Evolutionary conservation across 2,797 vertebrate species (phyloP).

Genomic region (Microctenopoma steveboyesi): DNA sequence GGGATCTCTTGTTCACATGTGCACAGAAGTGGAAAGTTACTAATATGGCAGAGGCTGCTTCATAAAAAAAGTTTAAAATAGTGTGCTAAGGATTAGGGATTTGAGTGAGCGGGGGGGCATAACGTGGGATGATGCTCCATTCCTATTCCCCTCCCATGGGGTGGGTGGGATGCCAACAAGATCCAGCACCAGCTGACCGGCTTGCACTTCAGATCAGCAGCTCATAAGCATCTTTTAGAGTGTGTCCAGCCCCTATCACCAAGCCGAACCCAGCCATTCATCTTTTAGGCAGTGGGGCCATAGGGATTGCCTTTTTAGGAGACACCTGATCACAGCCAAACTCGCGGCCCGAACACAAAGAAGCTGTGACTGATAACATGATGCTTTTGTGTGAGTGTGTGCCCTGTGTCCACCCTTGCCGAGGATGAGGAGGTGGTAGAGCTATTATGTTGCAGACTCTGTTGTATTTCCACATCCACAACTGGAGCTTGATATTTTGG

Average conservation of each 20-base stretch:
- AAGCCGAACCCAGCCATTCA: slow-evolving; percentile 48
- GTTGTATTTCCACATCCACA: background rate
- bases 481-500: slow-evolving; percentile 26
- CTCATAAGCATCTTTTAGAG: slow-evolving; percentile 65
- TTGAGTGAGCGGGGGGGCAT: background rate
- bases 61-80: slow-evolving; percentile 44
- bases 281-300: slow-evolving; percentile 55
- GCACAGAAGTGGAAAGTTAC: slow-evolving; percentile 8
- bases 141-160: slow-evolving; percentile 60
- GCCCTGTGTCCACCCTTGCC: slow-evolving; percentile 2
- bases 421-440: slow-evolving; percentile 14
- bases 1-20: background rate
- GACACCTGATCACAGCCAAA: slow-evolving; percentile 77
- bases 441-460: slow-evolving; percentile 5
- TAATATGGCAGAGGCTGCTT: slow-evolving; percentile 21
- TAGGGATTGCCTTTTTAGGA: slow-evolving; percentile 87
- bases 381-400: slow-evolving; percentile 36
- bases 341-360: slow-evolving; percentile 68
- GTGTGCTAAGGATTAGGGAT: slow-evolving; percentile 17
- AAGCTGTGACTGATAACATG: slow-evolving; percentile 75
- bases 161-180: slow-evolving; percentile 53
- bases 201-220: slow-evolving; percentile 43
- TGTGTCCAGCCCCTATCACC: slow-evolving; percentile 40
- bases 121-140: slow-evolving; percentile 52
- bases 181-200: slow-evolving; percentile 74